Evolutionary conservation across 2,797 vertebrate genomes (phyloP), one percentile per base, ranked within the genome.

Genomic region (Tokudaia tokunoshimensis): DNA sequence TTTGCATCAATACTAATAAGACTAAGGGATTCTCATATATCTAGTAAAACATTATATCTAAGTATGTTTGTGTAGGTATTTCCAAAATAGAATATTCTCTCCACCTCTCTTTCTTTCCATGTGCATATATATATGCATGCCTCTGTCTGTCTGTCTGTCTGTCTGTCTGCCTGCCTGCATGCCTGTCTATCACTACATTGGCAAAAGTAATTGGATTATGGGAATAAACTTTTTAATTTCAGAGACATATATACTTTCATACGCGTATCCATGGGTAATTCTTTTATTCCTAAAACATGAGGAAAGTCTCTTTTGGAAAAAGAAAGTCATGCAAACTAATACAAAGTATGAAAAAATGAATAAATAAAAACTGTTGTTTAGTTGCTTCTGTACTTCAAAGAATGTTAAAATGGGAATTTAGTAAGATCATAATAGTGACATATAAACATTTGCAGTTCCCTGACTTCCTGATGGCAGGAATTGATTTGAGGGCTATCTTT

Each of bases 401-500:
- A 85, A 89, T 79, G 50, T 1, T 95, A 87, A 96, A 92, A 63
- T 52, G 83, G 52, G 76, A 85, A 74, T 92, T 84, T 74, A 91
- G 67, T 57, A 87, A 95, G 91, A 59, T 44, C 15, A 10, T 31
- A 44, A 52, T 24, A 70, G 24, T 87, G 44, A 93, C 80, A 52
- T 86, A 82, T 22, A 92, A 85, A 57, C 86, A 37, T 70, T 81
- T 72, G 17, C 26, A 55, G 37, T 83, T 79, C 65, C 34, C 20
- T 93, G 63, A 83, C 29, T 87, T 94, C 52, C 82, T 86, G 20
- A 96, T 88, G 47, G n/a, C 0, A 94, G 87, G 47, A 84, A 50
- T 37, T 94, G 76, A 84, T 74, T 87, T 55, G 59, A 89, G 86
- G 63, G 65, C 84, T 59, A 61, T 93, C 93, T 96, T 26, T 19